Percentiles rank a stretch among this genome's conserved stretches.
phyloP scores from a whole-genome alignment of 2,888 invertebrate species.

The Gortyna flavago region DNA sequence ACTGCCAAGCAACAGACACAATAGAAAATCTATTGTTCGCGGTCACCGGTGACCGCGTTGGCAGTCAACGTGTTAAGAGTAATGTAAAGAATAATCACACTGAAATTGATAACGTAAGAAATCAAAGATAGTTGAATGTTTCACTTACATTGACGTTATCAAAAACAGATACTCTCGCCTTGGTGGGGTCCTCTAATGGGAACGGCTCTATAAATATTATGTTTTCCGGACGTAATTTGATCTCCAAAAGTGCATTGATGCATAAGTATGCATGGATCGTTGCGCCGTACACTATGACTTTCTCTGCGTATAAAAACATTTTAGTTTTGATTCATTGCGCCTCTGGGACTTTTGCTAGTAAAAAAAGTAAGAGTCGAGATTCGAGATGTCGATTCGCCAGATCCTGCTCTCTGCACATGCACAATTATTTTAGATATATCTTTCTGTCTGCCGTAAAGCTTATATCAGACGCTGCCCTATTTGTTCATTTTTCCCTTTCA shows the following conservation, averaged over 20 bases:
- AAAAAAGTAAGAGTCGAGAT: background rate
- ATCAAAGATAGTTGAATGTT: background rate
- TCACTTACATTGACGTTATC: conserved; percentile 79
- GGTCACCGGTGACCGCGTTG: no score
- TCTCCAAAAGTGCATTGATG: conserved; percentile 90
- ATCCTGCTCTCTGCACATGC: background rate
- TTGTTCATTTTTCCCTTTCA: background rate
- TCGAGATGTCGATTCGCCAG: background rate
- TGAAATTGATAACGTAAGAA: background rate
- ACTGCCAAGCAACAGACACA: no score
- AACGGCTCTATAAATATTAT: conserved; percentile 91
- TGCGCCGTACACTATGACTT: conserved; percentile 92
- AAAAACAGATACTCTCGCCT: conserved; percentile 80
- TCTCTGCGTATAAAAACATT: conserved; percentile 75
- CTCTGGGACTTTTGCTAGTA: background rate
- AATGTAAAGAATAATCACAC: background rate
- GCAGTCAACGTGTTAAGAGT: no score
- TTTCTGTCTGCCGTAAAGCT: background rate
- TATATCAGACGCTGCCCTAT: background rate
- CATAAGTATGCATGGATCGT: conserved; percentile 92
- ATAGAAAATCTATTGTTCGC: no score
- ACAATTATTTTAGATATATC: background rate
- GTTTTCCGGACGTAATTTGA: conserved; percentile 88
- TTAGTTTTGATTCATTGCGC: background rate
- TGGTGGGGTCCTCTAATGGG: conserved; percentile 74